Base-by-base conservation (phyloP, 1,140 invertebrate genomes). In the Sitodiplosis mosellana region DNA sequence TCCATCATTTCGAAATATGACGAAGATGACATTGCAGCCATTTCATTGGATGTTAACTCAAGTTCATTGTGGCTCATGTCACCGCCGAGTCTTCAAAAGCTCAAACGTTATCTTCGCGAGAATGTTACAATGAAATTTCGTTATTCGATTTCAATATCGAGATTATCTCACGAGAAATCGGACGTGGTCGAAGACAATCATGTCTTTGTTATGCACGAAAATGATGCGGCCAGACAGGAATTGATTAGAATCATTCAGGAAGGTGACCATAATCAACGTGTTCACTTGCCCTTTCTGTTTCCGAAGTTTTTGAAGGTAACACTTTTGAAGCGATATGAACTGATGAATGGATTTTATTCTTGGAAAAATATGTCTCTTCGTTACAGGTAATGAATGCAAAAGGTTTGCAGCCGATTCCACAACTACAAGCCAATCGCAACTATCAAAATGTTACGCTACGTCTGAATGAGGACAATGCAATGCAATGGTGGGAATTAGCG, bases 401-500 rank as follows among this genome's bases (percentile, higher is more conserved):
- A 10, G 19, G 1, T 10, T 22, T 21, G 19, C 6, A 22, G 2
- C 18, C n/a, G 19, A 12, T 14, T 7, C 8, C n/a, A 21, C 4
- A 44, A 2, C 11, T 44, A n/a, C 7, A 14, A 20, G n/a, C 19
- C 27, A 27, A 15, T 7, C 18, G 21, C 4, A 56, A 59, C 45
- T 67, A 64, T 49, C 58, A 66, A 15, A 56, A 68, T 53, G 61
- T 69, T 34, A 57, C 63, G 47, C 43, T 69, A 45, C 56, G 62
- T 1, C 48, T 69, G 46, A 64, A 65, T 48, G 50, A 59, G 21
- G 57, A 59, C 15, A 48, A 48, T 7, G 53, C 49, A 33, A 48
- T 51, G 1, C 65, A 19, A 7, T 45, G 44, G 44, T 45, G 44
- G 44, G 2, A 34, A 17, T 10, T 45, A 6, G 15, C 33, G 17